Evolutionary conservation across 2,888 invertebrate species (phyloP).

Genomic region (Nephrotoma flavescens): DNA sequence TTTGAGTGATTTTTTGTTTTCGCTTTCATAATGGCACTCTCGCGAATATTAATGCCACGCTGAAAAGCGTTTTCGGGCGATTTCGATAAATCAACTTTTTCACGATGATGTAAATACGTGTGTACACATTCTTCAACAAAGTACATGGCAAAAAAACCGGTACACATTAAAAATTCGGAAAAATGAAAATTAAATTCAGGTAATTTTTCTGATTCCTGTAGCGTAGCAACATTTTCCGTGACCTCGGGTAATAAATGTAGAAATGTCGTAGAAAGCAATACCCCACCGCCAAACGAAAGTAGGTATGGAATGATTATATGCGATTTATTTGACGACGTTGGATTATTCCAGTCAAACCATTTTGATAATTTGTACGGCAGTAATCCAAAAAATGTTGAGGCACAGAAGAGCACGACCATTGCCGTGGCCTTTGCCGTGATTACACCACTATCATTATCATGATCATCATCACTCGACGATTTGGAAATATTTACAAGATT

Average conservation of each 20-base stretch:
- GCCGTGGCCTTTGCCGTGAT: conserved; percentile 61
- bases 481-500: not conserved
- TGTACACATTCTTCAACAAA: conserved; percentile 69
- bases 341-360: conserved; percentile 46
- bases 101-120: conserved; percentile 43
- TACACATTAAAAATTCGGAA: conserved; percentile 56
- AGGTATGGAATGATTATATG: conserved; percentile 39
- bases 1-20: not conserved
- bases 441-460: conserved; percentile 33
- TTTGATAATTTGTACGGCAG: conserved; percentile 55
- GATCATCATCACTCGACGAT: conserved; percentile 12
- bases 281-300: conserved; percentile 74
- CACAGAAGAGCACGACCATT: conserved; percentile 59
- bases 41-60: conserved; percentile 23
- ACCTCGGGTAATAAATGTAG: conserved; percentile 70
- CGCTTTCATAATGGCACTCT: conserved; percentile 20
- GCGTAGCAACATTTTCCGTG: conserved; percentile 45
- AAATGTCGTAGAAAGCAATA: conserved; percentile 66
- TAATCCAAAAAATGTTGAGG: conserved; percentile 61
- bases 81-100: conserved; percentile 16
- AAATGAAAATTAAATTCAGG: conserved; percentile 43
- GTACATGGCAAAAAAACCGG: conserved; percentile 62
- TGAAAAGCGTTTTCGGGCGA: conserved; percentile 22
- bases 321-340: conserved; percentile 13
- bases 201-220: conserved; percentile 36